phyloP scores from a whole-genome alignment of 2,797 vertebrate genomes.

The Sciurus vulgaris region DNA sequence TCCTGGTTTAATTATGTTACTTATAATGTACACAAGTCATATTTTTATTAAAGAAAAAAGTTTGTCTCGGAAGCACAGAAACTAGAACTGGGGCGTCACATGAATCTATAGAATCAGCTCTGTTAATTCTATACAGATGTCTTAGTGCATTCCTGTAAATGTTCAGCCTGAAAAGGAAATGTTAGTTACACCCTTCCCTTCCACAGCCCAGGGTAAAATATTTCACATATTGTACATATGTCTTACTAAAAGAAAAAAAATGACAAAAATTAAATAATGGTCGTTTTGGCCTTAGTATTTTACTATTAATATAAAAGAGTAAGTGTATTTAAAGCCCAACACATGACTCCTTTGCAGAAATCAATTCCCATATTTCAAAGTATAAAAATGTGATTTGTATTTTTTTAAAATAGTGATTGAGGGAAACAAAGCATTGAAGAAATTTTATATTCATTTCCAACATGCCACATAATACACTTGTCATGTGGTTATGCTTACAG shows the following conservation, averaged over 20 bases:
- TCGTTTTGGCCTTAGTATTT: slow-evolving; percentile 55
- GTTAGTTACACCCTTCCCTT: slow-evolving; percentile 86
- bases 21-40: slow-evolving; percentile 75
- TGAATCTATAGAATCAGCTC: slow-evolving; percentile 85
- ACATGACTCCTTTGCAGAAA: neutral
- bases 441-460: slow-evolving; percentile 39
- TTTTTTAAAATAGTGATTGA: slow-evolving; percentile 34
- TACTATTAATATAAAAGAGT: slow-evolving; percentile 46
- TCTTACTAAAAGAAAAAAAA: slow-evolving; percentile 72
- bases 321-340: slow-evolving; percentile 15
- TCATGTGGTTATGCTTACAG: neutral
- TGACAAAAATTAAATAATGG: slow-evolving; percentile 59
- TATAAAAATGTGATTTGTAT: slow-evolving; percentile 3
- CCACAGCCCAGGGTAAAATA: slow-evolving; percentile 81
- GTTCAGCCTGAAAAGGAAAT: slow-evolving; percentile 90
- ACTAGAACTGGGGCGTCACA: slow-evolving; percentile 78
- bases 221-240: slow-evolving; percentile 81
- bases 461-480: neutral
- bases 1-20: slow-evolving; percentile 78
- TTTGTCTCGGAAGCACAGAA: slow-evolving; percentile 73
- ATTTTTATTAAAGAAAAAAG: slow-evolving; percentile 81
- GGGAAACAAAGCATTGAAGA: neutral
- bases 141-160: slow-evolving; percentile 88
- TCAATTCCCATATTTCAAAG: neutral
- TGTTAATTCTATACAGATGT: slow-evolving; percentile 90